Base-by-base conservation (phyloP, 2,888 invertebrate species). In the Aleiodes testaceus region DNA sequence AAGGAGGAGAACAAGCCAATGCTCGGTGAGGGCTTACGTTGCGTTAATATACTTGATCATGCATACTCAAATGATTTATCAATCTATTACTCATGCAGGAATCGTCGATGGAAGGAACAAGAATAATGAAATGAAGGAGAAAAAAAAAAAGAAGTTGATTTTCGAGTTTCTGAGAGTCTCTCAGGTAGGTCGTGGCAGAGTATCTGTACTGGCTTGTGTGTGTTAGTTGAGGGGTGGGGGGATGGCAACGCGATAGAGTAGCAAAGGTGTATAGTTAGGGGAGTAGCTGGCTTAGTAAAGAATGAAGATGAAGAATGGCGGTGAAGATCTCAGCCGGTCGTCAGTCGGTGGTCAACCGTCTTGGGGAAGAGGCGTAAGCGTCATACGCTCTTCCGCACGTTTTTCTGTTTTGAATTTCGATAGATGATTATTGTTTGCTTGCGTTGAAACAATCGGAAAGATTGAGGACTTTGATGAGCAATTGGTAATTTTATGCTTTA, bases 271-370 rank as follows among this genome's bases (percentile, higher is more conserved):
- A 42, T 42, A 72, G 73, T 69, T 71, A 63, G 69, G 53, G 75
- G 69, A 72, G 72, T 72, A 64, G 67, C 67, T 63, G 66, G 59
- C 70, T 79, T 74, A 79, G 78, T 75, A 77, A 82, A 83, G 85
- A 84, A 85, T 81, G 83, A 86, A 85, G 84, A 85, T 86, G 85
- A 86, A 82, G 85, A 85, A 86, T 83, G 82, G 80, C 79, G 80
- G 80, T 79, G 82, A 84, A 83, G 81, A 85, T 85, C 82, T 81
- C 77, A 75, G 69, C 66, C 74, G 77, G 79, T 81, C 85, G 85
- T 86, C 86, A 87, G 87, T 87, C 83, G 85, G 84, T 86, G 84
- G 80, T 83, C 81, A 84, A 81, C 87, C 87, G 84, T 85, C 83
- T 80, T 79, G 75, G 77, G 77, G 82, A 75, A 79, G 81, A 80